Conservation (phyloP, 2,888 invertebrate genomes). For the Heliconius ismenius region DNA sequence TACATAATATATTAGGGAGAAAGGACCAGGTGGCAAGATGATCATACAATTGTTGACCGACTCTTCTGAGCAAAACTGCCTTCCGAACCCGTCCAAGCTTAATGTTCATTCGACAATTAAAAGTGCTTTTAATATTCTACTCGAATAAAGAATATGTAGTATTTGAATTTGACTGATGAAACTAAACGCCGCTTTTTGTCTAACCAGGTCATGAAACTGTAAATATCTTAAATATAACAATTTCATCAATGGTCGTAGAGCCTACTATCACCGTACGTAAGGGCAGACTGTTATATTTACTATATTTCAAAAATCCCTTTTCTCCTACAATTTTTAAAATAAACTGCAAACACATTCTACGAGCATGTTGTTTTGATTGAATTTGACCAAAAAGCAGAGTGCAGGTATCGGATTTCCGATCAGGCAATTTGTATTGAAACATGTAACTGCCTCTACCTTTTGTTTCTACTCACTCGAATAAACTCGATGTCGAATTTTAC, state of each 20-base stretch:
- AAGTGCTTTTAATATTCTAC: too few relatives aligned
- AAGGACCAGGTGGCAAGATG: background rate
- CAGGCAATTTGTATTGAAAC: constrained; percentile 20
- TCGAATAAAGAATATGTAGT: too few relatives aligned
- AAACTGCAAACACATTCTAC: constrained; percentile 29
- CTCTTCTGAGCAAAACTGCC: too few relatives aligned
- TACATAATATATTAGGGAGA: background rate
- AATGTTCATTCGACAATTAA: too few relatives aligned
- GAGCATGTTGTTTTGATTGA: constrained; percentile 38
- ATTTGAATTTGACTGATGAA: background rate
- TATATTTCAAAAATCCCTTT: constrained; percentile 2
- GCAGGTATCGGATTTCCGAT: constrained; percentile 26
- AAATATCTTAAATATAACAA: background rate
- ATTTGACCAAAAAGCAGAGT: constrained; percentile 31
- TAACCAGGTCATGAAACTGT: background rate
- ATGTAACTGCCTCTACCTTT: constrained; percentile 8
- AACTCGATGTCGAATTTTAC: background rate
- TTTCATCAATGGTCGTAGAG: background rate
- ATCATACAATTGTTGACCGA: too few relatives aligned
- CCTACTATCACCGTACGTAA: background rate
- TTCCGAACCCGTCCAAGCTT: too few relatives aligned
- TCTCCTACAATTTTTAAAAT: constrained; percentile 23
- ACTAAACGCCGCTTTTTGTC: background rate
- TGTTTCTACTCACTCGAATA: background rate
- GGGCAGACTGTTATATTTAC: background rate